Evolutionary conservation across 1,140 invertebrate genomes (phyloP).

Genomic region (Tribolium castaneum): DNA sequence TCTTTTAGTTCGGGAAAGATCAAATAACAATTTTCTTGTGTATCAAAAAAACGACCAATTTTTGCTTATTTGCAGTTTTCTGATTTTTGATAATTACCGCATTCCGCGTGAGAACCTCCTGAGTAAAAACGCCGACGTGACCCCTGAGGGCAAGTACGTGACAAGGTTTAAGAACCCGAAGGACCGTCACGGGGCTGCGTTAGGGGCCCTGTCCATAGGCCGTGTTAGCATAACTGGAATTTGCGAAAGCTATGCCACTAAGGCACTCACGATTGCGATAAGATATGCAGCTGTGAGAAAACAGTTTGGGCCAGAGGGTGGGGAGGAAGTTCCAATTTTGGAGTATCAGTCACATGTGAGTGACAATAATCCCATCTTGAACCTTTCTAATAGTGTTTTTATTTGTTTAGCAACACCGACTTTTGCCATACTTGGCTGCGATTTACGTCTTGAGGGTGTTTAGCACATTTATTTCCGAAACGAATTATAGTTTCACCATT

Average conservation of each 20-base stretch:
- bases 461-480: slow-evolving; percentile 65
- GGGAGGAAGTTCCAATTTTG: slow-evolving; percentile 83
- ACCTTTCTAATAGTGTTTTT: slow-evolving; percentile 9
- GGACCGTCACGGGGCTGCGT: slow-evolving; percentile 81
- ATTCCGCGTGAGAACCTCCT: slow-evolving; percentile 85
- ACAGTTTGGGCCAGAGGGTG: slow-evolving; percentile 85
- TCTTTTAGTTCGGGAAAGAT: too few relatives aligned
- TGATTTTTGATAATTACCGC: slow-evolving; percentile 87
- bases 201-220: slow-evolving; percentile 88
- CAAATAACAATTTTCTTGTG: too few relatives aligned
- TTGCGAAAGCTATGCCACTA: slow-evolving; percentile 75
- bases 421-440: slow-evolving; percentile 90
- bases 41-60: slow-evolving; percentile 24
- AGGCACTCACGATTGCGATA: slow-evolving; percentile 85
- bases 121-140: slow-evolving; percentile 90
- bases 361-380: slow-evolving; percentile 36
- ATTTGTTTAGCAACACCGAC: slow-evolving; percentile 84
- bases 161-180: slow-evolving; percentile 80
- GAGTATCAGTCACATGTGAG: slow-evolving; percentile 90
- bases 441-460: slow-evolving; percentile 83
- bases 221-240: slow-evolving; percentile 80
- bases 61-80: slow-evolving; percentile 73
- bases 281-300: slow-evolving; percentile 89
- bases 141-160: slow-evolving; percentile 84
- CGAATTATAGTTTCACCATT: slow-evolving; percentile 56